phyloP scores from a whole-genome alignment of 2,113 vertebrate genomes.

The Crotalus tigris region DNA sequence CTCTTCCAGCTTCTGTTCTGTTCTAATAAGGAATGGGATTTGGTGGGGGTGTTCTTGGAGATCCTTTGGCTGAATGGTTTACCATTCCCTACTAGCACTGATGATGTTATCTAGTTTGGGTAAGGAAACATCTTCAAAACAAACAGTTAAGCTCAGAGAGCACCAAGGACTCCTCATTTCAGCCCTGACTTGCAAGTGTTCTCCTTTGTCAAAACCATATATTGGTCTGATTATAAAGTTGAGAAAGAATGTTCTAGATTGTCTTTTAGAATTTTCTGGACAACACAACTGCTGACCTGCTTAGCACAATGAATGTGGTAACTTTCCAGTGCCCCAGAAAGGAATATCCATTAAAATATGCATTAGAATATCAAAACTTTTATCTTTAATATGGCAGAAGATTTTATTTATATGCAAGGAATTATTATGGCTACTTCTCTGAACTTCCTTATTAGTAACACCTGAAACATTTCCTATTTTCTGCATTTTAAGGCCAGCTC shows the following conservation, averaged over 20 bases:
- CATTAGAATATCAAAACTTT: neutral
- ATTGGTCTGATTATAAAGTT: neutral
- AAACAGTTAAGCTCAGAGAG: no score
- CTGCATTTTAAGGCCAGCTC: neutral
- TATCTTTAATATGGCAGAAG: neutral
- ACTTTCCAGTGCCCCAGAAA: neutral
- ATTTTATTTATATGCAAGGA: neutral
- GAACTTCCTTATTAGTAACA: neutral
- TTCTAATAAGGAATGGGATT: no score
- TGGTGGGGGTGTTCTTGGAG: no score
- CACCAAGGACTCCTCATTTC: neutral
- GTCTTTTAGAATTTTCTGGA: neutral
- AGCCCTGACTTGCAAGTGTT: neutral
- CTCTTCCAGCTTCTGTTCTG: no score
- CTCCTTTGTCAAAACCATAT: neutral
- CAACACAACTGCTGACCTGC: neutral
- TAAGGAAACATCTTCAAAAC: no score
- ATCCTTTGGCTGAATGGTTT: neutral
- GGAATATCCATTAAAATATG: neutral
- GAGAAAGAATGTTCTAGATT: neutral
- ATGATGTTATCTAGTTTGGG: neutral
- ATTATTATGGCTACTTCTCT: neutral
- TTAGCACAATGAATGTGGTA: neutral
- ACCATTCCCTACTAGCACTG: neutral
- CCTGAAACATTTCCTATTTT: neutral